Evolutionary conservation across 2,888 invertebrate genomes (phyloP), one percentile per base, ranked within the genome.

Genomic region (Nomada flava): DNA sequence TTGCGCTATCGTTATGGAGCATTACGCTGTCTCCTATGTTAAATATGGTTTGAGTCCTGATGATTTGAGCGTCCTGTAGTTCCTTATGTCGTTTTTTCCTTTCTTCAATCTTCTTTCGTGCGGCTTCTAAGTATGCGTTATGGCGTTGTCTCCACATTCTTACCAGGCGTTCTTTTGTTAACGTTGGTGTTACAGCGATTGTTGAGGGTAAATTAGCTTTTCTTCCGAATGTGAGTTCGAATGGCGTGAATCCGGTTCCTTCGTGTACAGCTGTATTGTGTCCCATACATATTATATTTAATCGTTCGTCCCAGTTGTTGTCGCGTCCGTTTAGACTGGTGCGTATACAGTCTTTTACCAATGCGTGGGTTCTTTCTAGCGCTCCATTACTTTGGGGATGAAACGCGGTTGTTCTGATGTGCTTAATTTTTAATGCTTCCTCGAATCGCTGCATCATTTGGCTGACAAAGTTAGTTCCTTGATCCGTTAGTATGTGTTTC

Each of bases 371-470:
- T 23, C 23, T 23, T 23, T 23, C 23, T 23, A 1, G 23, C 23
- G 23, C 23, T 23, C 0, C 23, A 23, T 23, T 23, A 23, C 23
- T 23, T 23, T 23, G 23, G 23, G 23, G 23, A 23, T 23, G 23
- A 23, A 23, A 23, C 23, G 23, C 23, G 23, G 23, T 23, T 23
- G 23, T 23, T 23, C 23, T 23, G 23, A 23, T 23, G 23, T 23
- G 23, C 23, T 62, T 60, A 4, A 75, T 75, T 26, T 75, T 18
- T 5, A 52, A 68, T 11, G 65, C 50, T 0, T 47, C 11, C 2
- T 67, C 67, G 50, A 74, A 74, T 50, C 59, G 42, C 9, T 74
- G 74, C 67, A 67, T 74, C 0, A 74, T n/a, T 0, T 67, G 52
- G 15, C 67, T 67, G 1, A 67, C 1, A 10, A 67, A 67, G 20